Base-by-base conservation (phyloP, 2,113 vertebrate genomes). In the Lepidiolamprologus cunningtoni region DNA sequence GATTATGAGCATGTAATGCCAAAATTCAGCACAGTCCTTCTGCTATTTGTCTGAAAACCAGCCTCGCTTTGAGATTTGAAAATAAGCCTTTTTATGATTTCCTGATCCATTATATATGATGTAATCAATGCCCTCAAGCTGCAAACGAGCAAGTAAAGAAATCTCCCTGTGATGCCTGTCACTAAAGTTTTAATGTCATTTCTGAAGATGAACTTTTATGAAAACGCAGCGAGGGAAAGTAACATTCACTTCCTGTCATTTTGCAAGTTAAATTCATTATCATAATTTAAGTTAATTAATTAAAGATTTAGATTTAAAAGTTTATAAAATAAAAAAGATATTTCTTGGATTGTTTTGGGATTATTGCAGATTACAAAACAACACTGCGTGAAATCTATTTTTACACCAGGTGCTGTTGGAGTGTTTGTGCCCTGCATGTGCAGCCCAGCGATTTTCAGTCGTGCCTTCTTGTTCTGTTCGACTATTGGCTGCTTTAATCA, bases 401-500 rank as follows among this genome's bases (percentile, higher is more conserved):
- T 58, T 37, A 80, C 12, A 66, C 17, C 21, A 87, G 31, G 52
- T 53, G 83, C 21, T 2, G 31, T 47, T 85, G 83, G 61, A 68
- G 68, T 53, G 87, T 87, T 84, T 84, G 61, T 86, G 66, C 81
- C 81, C 26, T 63, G 50, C 79, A 92, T 86, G 82, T 86, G 81
- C 19, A 58, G 28, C 40, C 9, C 57, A 54, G 26, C 40, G 58
- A 86, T 84, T 45, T 91, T 89, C 3, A 82, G 76, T 90, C 84
- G 58, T 76, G 81, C 83, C 80, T 88, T 88, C 86, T 58, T 54
- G 40, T 79, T 58, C 58, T 79, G 85, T 84, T 82, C 73, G 80
- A 52, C 85, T 85, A 81, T 92, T 92, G 90, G 91, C 86, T 90
- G 81, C 4, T 92, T 84, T 90, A 91, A 91, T 92, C 90, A 84